Evolutionary conservation across 2,888 invertebrate species (phyloP).

Genomic region (Heliconius aoede): DNA sequence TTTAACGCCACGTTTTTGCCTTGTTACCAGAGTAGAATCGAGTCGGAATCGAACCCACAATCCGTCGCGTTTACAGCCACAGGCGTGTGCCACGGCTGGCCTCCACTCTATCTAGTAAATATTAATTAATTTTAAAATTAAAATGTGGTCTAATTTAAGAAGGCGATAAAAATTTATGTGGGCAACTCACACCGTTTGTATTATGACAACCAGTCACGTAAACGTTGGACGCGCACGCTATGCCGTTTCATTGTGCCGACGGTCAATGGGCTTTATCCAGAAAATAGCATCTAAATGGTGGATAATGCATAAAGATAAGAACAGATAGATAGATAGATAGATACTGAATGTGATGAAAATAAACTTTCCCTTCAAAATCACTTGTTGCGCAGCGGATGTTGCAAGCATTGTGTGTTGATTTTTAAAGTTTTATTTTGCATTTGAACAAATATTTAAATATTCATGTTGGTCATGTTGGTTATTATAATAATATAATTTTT

Average conservation of each 20-base stretch:
- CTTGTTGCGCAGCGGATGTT: not conserved
- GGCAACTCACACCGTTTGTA: slow-evolving; percentile 52
- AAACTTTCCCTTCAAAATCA: not conserved
- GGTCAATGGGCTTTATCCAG: slow-evolving; percentile 47
- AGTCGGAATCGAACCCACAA: too few species aligned
- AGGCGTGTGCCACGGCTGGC: too few species aligned
- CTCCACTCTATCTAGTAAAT: not conserved
- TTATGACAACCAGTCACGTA: slow-evolving; percentile 76
- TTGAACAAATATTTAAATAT: too few species aligned
- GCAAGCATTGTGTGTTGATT: not conserved
- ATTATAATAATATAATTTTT: too few species aligned
- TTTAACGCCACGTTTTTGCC: too few species aligned
- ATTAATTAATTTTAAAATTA: slow-evolving; percentile 7
- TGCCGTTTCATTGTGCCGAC: slow-evolving; percentile 65
- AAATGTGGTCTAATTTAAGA: slow-evolving; percentile 18
- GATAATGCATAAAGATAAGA: slow-evolving; percentile 46
- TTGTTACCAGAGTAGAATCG: too few species aligned
- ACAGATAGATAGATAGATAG: slow-evolving; percentile 19
- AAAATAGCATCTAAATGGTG: slow-evolving; percentile 41
- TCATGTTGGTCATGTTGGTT: too few species aligned
- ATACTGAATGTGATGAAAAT: not conserved
- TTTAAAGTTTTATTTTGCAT: not conserved
- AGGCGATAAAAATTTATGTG: slow-evolving; percentile 27
- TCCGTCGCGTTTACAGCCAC: too few species aligned
- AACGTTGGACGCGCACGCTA: slow-evolving; percentile 67